Evolutionary conservation across 2,888 invertebrate species (phyloP), one percentile per base, ranked within the genome.

Genomic region (Tetanocera ferruginea): DNA sequence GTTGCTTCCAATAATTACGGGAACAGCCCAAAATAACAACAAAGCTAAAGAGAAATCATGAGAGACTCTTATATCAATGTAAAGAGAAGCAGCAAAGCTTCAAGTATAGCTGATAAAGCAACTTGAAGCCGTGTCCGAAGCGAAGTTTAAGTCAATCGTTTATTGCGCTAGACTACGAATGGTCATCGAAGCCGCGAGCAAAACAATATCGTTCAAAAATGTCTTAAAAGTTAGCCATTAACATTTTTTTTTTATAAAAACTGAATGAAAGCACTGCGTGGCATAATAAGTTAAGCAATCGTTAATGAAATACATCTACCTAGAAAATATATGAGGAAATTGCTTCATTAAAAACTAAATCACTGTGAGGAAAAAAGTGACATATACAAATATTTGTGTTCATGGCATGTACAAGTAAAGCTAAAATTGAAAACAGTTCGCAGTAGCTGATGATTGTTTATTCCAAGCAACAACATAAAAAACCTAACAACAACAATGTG

Each of bases 61-160:
- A 37, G 57, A 31, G 34, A 34, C 28, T 28, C 64, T 25, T 64
- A 31, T 25, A 31, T 4, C 64, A n/a, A 64, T 31, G 4, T 31
- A 31, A 64, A 64, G 64, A 64, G 64, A 5, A 64, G 6, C 17
- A 28, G 14, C 31, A 31, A 28, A 31, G 28, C 31, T 31, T 17
- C 2, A 8, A 31, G 64, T 31, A n/a, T 8, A 23, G 64, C 51
- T 14, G 49, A 23, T 25, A 28, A 34, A 57, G 55, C 52, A 28
- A 31, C 28, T 69, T 49, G 60, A 28, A 31, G 49, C 14, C 60
- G 37, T 9, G 23, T 23, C 37, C 37, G 60, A 62, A 83, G 80
- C 84, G 81, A 84, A 85, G 85, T 83, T 84, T 84, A 81, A 85
- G 85, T 87, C 84, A 87, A 87, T 87, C 87, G 85, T 84, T 86